These are phyloP conservation scores for Gallinago nigripennis DNA, from an alignment of 2,797 vertebrate species.

Conservation along the genomic window DNA sequence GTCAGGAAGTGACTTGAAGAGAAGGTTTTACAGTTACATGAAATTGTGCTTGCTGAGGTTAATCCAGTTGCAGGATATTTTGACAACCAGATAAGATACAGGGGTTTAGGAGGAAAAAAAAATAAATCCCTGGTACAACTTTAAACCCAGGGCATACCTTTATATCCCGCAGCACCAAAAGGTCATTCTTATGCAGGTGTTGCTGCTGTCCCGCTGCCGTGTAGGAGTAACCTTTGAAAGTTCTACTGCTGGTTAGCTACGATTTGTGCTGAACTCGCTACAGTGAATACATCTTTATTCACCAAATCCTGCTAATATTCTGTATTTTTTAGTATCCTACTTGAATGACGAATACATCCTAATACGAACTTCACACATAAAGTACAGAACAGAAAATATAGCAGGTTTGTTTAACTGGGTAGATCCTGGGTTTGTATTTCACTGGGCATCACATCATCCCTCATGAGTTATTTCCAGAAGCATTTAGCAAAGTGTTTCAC, in stretches of 20 bases:
- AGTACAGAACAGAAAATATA: conserved; percentile 36
- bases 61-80: not conserved
- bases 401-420: conserved; percentile 7
- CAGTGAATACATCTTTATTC: not conserved
- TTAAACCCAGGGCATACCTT: not conserved
- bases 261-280: not conserved
- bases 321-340: not conserved
- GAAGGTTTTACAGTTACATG: not conserved
- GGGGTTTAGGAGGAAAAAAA: not conserved
- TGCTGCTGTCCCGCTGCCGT: not conserved
- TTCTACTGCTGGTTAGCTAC: not conserved
- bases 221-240: not conserved
- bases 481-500: conserved; percentile 24
- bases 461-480: conserved; percentile 24
- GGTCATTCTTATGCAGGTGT: not conserved
- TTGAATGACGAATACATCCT: not conserved
- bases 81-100: not conserved
- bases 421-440: conserved; percentile 11
- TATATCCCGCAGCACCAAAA: not conserved
- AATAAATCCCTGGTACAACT: not conserved
- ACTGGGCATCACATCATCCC: not conserved
- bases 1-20: not conserved
- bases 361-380: not conserved
- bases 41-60: not conserved
- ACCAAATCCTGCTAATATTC: not conserved